Conservation (phyloP, 2,888 invertebrate genomes). For the Caenorhabditis drosophilae region DNA sequence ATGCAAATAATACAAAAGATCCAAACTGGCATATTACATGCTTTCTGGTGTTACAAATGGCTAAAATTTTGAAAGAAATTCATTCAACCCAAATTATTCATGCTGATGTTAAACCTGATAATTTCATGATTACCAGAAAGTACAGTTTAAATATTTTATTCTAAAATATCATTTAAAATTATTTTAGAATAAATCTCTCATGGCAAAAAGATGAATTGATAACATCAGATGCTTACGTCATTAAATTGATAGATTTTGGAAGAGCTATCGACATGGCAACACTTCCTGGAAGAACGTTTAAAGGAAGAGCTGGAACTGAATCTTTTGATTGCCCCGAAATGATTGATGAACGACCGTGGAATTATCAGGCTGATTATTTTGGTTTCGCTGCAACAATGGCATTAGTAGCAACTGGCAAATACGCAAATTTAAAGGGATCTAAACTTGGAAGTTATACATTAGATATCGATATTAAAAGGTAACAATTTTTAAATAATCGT, state of each 20-base stretch:
- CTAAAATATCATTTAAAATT: slow-evolving; percentile 1
- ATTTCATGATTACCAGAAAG: slow-evolving; percentile 77
- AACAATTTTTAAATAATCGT: neutral
- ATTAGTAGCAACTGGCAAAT: slow-evolving; percentile 84
- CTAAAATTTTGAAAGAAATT: slow-evolving; percentile 83
- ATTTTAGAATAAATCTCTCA: slow-evolving; percentile 32
- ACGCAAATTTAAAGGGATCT: slow-evolving; percentile 75
- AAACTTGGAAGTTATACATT: slow-evolving; percentile 47
- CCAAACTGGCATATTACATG: slow-evolving; percentile 34
- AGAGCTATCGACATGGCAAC: slow-evolving; percentile 86
- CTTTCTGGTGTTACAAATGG: slow-evolving; percentile 76
- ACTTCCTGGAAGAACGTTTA: slow-evolving; percentile 73
- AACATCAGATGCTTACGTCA: slow-evolving; percentile 29
- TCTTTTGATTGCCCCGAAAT: slow-evolving; percentile 79
- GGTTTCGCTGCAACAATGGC: slow-evolving; percentile 87
- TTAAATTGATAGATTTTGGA: slow-evolving; percentile 91
- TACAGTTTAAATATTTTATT: slow-evolving; percentile 6
- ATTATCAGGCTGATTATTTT: slow-evolving; percentile 81
- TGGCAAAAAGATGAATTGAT: slow-evolving; percentile 30
- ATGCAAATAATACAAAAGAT: slow-evolving; percentile 47
- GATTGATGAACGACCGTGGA: slow-evolving; percentile 84
- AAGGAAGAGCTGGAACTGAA: slow-evolving; percentile 74
- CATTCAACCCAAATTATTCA: slow-evolving; percentile 89
- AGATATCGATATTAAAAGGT: slow-evolving; percentile 59
- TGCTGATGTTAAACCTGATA: slow-evolving; percentile 93